These are phyloP conservation scores for Alethe castanea DNA, from an alignment of 2,113 vertebrate species.

Conservation along the genomic window DNA sequence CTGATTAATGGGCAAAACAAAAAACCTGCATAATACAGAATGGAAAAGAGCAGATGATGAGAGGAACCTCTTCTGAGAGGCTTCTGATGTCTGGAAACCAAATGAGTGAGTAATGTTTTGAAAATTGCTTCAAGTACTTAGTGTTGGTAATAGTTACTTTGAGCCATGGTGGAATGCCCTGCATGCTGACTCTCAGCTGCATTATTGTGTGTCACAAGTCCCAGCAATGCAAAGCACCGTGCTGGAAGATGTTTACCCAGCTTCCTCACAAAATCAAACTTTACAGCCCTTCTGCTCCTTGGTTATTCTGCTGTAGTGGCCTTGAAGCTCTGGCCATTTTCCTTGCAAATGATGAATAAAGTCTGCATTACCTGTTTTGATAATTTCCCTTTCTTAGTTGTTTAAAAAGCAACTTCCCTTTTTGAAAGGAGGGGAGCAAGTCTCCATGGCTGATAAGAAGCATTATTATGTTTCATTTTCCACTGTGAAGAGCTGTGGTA, in stretches of 20 bases:
- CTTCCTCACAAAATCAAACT: background rate
- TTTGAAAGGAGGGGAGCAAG: background rate
- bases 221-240: accelerated
- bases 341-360: background rate
- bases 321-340: background rate
- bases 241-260: background rate
- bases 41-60: background rate
- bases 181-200: background rate
- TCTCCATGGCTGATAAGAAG: slow-evolving; percentile 10
- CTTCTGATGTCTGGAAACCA: slow-evolving; percentile 8
- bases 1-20: background rate
- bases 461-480: slow-evolving; percentile 36
- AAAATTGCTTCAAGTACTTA: background rate
- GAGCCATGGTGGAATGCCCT: background rate
- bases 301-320: background rate
- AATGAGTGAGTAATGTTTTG: background rate
- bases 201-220: background rate
- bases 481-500: background rate
- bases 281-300: background rate
- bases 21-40: background rate
- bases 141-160: background rate
- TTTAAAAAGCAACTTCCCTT: background rate
- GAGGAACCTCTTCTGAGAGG: background rate
- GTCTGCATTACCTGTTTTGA: background rate
- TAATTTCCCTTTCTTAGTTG: background rate